phyloP scores from a whole-genome alignment of 2,797 vertebrate genomes.

The Acanthiza pusilla region DNA sequence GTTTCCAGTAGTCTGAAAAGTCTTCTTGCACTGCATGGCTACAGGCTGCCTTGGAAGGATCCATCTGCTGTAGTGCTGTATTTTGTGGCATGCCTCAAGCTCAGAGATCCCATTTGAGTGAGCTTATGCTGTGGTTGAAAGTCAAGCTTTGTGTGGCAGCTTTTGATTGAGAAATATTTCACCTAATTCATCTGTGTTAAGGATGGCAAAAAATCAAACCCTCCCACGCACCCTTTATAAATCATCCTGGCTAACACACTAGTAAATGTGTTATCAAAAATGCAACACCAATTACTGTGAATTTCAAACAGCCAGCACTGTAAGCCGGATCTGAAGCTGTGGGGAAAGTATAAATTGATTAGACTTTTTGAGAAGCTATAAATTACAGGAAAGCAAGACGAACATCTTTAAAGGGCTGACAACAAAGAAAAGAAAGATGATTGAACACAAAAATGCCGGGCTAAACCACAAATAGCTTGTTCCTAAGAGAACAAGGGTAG shows the following conservation, averaged over 20 bases:
- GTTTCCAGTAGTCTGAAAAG: not conserved
- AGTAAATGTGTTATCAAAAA: conserved; percentile 56
- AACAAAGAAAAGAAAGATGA: conserved; percentile 58
- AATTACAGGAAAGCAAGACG: conserved; percentile 43
- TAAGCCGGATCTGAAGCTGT: conserved; percentile 33
- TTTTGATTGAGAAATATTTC: conserved; percentile 54
- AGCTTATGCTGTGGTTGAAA: not conserved
- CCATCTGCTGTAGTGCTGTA: not conserved
- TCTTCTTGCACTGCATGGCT: not conserved
- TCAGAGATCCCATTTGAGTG: not conserved
- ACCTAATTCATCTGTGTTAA: conserved; percentile 58
- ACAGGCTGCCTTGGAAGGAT: not conserved
- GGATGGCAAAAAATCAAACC: conserved; percentile 50
- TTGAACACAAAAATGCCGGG: conserved; percentile 6
- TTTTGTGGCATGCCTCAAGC: not conserved
- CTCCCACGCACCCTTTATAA: not conserved
- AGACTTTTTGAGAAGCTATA: conserved; percentile 35
- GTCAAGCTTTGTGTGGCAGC: not conserved
- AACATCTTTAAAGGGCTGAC: conserved; percentile 25
- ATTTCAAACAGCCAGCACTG: conserved; percentile 37
- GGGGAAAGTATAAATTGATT: conserved; percentile 50
- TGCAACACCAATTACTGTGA: conserved; percentile 38
- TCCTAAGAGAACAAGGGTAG: not conserved
- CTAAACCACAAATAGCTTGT: conserved; percentile 19
- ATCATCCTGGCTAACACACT: conserved; percentile 39